Base-by-base conservation (phyloP, 2,888 invertebrate species). In the Orthonevra nobilis region DNA sequence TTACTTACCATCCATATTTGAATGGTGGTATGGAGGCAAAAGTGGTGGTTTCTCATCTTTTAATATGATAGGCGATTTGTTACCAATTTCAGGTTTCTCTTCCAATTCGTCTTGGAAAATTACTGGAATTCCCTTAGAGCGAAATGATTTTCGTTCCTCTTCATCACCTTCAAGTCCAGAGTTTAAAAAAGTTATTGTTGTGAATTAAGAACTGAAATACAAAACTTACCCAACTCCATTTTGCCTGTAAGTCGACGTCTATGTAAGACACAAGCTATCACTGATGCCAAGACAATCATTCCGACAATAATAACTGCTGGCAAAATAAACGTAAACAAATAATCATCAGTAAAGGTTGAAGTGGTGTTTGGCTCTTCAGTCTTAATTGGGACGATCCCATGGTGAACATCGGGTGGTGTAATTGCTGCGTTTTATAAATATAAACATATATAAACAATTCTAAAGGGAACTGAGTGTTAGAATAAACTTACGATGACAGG, bases 71-170 rank as follows among this genome's bases (percentile, higher is more conserved):
- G 98, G 98, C 81, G 95, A 94, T 89, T 97, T 96, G 86, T 96
- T 96, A 19, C 94, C 94, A 14, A 95, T 94, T 87, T 95, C 95
- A 0, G 95, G 96, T 84, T 97, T 94, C 85, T 97, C 97, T 83
- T 98, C 97, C 38, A 98, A 90, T 88, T 99, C 99, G 88, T 99
- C 98, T 89, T 96, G 96, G 89, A 98, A 98, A 85, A 99, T 98
- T 32, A 98, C 97, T 0, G 99, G 98, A 84, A 97, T 97, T 52
- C 92, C 92, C 87, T 95, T 95, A 83, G 94, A 94, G 48, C 95
- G 92, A 90, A 95, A 95, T 81, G 94, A 94, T 86, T 94, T 94
- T 12, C 95, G 91, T 83, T 95, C 95, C 85, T 96, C 95, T 85
- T 95, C 94, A 85, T 93, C 93, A 23, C 93, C 92, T 81, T 89